phyloP scores from a whole-genome alignment of 2,888 invertebrate species.

The Itoplectis maculator region DNA sequence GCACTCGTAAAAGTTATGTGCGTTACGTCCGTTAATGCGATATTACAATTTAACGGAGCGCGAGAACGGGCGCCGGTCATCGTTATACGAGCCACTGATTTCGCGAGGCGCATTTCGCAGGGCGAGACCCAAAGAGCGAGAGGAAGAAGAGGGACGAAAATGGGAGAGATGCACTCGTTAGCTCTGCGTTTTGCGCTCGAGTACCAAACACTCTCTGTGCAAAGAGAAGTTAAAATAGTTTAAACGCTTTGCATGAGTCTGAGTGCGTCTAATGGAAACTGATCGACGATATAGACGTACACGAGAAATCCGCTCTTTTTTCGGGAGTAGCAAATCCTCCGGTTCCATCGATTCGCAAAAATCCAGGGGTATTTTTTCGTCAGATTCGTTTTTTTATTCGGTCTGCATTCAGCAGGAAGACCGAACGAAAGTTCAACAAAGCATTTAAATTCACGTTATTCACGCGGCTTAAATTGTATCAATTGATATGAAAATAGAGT shows the following conservation, averaged over 20 bases:
- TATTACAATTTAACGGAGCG: constrained; percentile 55
- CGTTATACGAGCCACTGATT: constrained; percentile 54
- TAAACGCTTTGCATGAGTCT: constrained; percentile 5
- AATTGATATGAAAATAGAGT: constrained; percentile 37
- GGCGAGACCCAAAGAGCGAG: constrained; percentile 7
- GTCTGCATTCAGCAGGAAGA: not conserved
- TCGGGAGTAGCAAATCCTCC: not conserved
- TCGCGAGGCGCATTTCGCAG: constrained; percentile 19
- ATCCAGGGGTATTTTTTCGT: not conserved
- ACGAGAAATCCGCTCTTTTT: not conserved
- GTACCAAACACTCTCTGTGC: constrained; percentile 1
- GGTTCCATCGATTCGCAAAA: not conserved
- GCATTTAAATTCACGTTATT: not conserved
- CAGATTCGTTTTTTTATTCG: not conserved
- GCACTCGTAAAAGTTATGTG: constrained; percentile 1
- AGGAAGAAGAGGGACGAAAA: constrained; percentile 4
- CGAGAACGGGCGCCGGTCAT: constrained; percentile 51
- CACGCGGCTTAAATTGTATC: not conserved
- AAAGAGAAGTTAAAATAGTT: constrained; percentile 25
- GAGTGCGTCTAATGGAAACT: constrained; percentile 18
- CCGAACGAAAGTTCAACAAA: not conserved
- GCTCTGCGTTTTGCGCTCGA: constrained; percentile 33
- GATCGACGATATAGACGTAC: not conserved
- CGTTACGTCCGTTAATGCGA: constrained; percentile 32
- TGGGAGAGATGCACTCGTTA: constrained; percentile 37